Conservation (phyloP, 2,113 vertebrate species). For the Chloebia gouldiae region DNA sequence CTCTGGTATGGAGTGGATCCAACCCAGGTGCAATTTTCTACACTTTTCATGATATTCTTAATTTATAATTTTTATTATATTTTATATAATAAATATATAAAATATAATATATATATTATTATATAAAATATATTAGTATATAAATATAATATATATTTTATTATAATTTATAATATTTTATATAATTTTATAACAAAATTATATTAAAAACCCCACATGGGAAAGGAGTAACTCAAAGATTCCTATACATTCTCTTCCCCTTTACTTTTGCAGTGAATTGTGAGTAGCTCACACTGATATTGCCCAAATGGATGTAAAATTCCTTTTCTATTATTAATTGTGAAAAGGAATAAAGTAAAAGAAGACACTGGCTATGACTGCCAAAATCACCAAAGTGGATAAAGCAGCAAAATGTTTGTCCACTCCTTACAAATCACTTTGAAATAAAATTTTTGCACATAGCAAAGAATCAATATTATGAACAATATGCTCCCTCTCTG, state of each 20-base stretch:
- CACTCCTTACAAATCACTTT: fast-evolving
- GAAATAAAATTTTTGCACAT: neutral
- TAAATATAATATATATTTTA: no score
- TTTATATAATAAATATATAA: no score
- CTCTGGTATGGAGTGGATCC: neutral
- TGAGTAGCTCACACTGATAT: neutral
- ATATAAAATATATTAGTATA: no score
- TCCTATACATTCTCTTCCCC: neutral
- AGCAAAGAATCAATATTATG: neutral
- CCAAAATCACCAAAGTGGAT: neutral
- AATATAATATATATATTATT: no score
- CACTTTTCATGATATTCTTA: neutral
- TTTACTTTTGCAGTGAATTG: neutral
- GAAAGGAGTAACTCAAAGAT: neutral
- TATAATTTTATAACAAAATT: no score
- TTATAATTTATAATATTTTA: no score
- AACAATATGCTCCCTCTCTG: neutral
- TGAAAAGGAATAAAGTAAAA: neutral
- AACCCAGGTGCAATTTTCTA: neutral
- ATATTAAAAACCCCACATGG: fast-evolving
- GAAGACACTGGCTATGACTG: neutral
- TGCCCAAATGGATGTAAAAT: neutral
- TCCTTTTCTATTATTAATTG: neutral
- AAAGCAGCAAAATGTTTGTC: neutral
- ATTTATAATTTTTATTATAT: no score